These are phyloP conservation scores for Avahi laniger DNA, from an alignment of 2,797 vertebrate species.

Conservation along the genomic window DNA sequence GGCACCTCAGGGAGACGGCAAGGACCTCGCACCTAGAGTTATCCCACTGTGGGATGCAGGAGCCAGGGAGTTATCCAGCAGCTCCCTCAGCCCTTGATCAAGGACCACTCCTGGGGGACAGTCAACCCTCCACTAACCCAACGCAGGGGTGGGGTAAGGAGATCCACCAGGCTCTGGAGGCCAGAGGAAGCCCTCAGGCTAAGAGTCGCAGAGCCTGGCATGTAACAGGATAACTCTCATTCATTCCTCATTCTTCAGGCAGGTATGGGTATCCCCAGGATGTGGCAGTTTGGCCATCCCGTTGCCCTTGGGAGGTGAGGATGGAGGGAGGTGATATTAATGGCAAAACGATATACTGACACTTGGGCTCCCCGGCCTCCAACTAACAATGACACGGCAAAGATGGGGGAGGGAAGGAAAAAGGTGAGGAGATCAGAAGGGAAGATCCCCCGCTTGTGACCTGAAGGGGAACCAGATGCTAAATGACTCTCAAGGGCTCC, in stretches of 20 bases:
- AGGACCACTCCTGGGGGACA: neutral
- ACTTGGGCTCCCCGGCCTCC: accelerated
- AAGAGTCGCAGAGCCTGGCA: neutral
- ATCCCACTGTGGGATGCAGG: neutral
- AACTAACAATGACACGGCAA: neutral
- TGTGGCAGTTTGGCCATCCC: neutral
- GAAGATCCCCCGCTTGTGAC: neutral
- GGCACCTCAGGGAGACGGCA: neutral
- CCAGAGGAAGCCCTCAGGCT: neutral
- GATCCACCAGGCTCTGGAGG: neutral
- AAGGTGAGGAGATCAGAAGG: neutral
- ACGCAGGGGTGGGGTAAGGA: neutral
- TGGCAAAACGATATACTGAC: neutral
- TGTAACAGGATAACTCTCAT: neutral
- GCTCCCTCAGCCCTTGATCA: neutral
- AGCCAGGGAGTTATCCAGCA: neutral
- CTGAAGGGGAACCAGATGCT: neutral
- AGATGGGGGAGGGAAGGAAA: neutral
- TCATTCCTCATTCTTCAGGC: neutral
- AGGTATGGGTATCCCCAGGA: neutral
- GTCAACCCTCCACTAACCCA: neutral
- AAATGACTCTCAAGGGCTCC: neutral
- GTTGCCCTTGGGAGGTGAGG: neutral
- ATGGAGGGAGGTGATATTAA: neutral
- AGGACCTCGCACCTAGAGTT: neutral